Evolutionary conservation across 1,140 invertebrate genomes (phyloP), one percentile per base, ranked within the genome.

Genomic region (Orchesella cincta): DNA sequence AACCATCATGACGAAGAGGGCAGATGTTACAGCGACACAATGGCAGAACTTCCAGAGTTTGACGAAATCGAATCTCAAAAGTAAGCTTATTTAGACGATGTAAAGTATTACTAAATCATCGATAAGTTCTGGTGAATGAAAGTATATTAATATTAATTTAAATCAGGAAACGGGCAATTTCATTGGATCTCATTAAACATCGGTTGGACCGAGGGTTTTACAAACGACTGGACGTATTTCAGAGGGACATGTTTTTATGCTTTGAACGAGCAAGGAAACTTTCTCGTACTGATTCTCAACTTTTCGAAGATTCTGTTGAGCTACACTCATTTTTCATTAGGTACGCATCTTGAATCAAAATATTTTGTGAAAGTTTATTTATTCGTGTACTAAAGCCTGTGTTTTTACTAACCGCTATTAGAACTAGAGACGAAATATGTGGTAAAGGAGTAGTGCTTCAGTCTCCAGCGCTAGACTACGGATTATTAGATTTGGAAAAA

Each of bases 1-100:
- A 98, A 98, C 85, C 94, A 98, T 85, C 92, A 97, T 87, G 96
- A 98, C 86, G 94, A 96, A 84, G 94, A 98, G 85, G 96, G 96
- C 62, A 89, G 96, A 72, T 98, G 96, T 84, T 98, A 95, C 84
- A 96, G 94, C 8, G 97, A 99, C 87, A 96, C 95, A 12, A 93
- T 99, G 90, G 92, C 93, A 0, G 97, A 99, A 84, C 86, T 99
- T 34, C 93, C 93, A 0, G 94, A 97, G 84, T 92, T 94, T 84
- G 93, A 96, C 85, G 92, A 95, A 82, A 80, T 91, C 73, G 88
- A 91, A 83, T 90, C 91, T 20, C 88, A 89, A 85, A 90, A 91
- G 89, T 89, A 86, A 84, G 80, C 78, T 57, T 57, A 23, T n/a
- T n/a, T n/a, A n/a, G n/a, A n/a, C n/a, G n/a, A n/a, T n/a, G n/a